Conservation (phyloP, 2,113 vertebrate genomes). For the Numida meleagris region DNA sequence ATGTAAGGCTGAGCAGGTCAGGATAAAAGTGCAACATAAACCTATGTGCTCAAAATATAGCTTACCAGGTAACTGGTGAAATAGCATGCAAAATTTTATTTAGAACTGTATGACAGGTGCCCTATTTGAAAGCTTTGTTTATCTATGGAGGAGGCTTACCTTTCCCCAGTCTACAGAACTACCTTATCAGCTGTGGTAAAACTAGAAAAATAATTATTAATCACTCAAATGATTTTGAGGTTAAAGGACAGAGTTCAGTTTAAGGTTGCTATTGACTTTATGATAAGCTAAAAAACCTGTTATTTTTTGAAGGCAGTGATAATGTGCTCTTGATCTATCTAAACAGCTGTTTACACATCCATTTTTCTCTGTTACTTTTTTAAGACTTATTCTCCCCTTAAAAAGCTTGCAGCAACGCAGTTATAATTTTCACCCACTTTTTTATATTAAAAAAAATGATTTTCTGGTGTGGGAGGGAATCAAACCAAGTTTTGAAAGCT, state of each 20-base stretch:
- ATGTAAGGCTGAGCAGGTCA: background rate
- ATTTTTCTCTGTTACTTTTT: background rate
- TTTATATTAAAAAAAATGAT: background rate
- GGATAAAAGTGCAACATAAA: background rate
- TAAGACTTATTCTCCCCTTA: background rate
- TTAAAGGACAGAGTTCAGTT: background rate
- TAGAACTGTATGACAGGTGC: background rate
- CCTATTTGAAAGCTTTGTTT: background rate
- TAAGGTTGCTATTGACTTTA: background rate
- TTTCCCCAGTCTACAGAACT: background rate
- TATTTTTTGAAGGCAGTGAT: background rate
- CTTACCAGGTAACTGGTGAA: background rate
- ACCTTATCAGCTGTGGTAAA: background rate
- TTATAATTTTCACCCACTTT: background rate
- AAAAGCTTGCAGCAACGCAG: background rate
- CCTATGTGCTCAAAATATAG: background rate
- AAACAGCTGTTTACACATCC: background rate
- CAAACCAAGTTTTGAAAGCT: conserved; percentile 64
- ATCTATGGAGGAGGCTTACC: background rate
- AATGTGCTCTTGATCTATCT: background rate
- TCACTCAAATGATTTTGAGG: background rate
- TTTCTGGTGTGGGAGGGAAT: background rate
- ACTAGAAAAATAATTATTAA: background rate
- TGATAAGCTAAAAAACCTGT: background rate
- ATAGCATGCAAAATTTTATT: background rate